Evolutionary conservation across 2,888 invertebrate species (phyloP), one percentile per base, ranked within the genome.

Genomic region (Dione vanillae): DNA sequence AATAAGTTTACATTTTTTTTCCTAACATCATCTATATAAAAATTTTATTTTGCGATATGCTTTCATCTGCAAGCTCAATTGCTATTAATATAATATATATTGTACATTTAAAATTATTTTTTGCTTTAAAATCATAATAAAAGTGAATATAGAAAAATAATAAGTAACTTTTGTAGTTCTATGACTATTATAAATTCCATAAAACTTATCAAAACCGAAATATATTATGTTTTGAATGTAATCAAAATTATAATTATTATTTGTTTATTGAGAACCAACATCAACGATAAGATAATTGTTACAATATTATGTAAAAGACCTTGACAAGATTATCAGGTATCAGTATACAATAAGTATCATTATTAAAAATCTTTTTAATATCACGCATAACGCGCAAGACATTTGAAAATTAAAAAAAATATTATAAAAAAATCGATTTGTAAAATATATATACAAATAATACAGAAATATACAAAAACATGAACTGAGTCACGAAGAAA

Each of bases 1-100:
- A 59, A 41, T 59, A 43, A 43, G 5, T 45, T 45, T 45, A 61
- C 27, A n/a, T 43, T 61, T 45, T 7, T 2, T 27, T n/a, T 27
- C 20, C 16, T 45, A 45, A 61, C 43, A 43, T 27, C 5, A n/a
- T 5, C 16, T 14, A 51, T 54, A 59, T 64, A 51, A 59, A 40
- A 67, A 40, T 64, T 65, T 16, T 47, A 20, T 49, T n/a, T 65
- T 59, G 64, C 71, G 73, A 74, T 74, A 74, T 71, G 73, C 71
- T 41, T 74, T 54, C 37, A 43, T 19, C 65, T 66, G 64, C 71
- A 71, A 72, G 71, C 71, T 69, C 71, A 62, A 51, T 71, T 65
- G 37, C 45, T 45, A 52, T 47, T 11, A 65, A 61, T 66, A 52
- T 52, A 20, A 27, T 27, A 40, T 27, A 27, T 41, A 51, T 43